phyloP scores from a whole-genome alignment of 2,888 invertebrate species.

The Periphyllus acericola region DNA sequence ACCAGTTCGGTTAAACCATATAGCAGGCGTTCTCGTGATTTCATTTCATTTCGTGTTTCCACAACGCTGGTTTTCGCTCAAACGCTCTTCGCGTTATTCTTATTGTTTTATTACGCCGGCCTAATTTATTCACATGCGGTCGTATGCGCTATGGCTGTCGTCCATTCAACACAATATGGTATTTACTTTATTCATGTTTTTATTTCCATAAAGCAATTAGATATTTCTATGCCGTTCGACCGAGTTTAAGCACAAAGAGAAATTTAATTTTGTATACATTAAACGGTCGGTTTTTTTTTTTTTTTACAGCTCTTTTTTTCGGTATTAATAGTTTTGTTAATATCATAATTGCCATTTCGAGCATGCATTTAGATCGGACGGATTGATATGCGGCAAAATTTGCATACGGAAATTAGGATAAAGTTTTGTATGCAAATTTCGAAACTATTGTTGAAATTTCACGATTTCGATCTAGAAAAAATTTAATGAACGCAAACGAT shows the following conservation, averaged over 20 bases:
- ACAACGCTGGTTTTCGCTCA: neutral
- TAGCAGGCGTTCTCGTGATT: neutral
- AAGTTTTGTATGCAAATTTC: constrained; percentile 28
- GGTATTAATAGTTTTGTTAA: neutral
- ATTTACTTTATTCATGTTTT: neutral
- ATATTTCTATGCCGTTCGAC: neutral
- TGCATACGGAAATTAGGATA: constrained; percentile 13
- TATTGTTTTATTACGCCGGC: neutral
- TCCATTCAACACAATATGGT: neutral
- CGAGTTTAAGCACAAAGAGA: neutral
- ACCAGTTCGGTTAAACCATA: no score
- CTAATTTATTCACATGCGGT: neutral
- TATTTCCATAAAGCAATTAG: neutral
- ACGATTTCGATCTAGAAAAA: constrained; percentile 27
- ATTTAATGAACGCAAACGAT: neutral
- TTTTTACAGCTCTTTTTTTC: no score
- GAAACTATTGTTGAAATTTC: constrained; percentile 32
- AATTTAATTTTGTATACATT: neutral
- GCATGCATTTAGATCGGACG: constrained; percentile 7
- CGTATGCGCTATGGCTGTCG: no score
- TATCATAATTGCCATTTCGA: constrained; percentile 30
- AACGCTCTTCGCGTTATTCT: neutral
- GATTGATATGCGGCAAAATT: neutral
- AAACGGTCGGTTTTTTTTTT: neutral
- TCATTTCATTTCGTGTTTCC: neutral